Percentiles rank a stretch among this genome's conserved stretches.
phyloP scores from a whole-genome alignment of 2,113 vertebrate genomes.

The Sitta europaea region DNA sequence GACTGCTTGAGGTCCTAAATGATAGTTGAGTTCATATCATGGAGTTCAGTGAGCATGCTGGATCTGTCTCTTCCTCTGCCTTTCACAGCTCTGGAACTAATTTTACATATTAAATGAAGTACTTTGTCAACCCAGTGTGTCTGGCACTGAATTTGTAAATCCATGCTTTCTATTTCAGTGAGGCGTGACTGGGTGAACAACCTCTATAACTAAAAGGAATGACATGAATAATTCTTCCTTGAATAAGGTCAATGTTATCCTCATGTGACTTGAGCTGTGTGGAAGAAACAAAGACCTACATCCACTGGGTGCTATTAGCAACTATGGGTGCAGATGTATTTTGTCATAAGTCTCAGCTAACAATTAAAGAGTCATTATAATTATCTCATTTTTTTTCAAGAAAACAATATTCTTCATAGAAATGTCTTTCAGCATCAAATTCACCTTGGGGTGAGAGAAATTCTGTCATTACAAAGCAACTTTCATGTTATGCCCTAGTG shows the following conservation, averaged over 20 bases:
- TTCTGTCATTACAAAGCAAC: not conserved
- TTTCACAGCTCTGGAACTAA: conserved; percentile 50
- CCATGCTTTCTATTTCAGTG: conserved; percentile 56
- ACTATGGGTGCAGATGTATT: not conserved
- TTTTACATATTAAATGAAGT: conserved; percentile 65
- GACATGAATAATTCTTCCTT: conserved; percentile 66
- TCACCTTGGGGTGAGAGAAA: conserved; percentile 1
- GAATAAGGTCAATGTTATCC: conserved; percentile 62
- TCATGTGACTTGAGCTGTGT: conserved; percentile 34
- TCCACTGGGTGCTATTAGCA: conserved; percentile 3
- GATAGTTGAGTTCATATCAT: not conserved
- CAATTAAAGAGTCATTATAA: not conserved
- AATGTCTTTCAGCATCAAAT: conserved; percentile 6
- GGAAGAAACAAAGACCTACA: conserved; percentile 32
- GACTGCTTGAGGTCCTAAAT: not conserved
- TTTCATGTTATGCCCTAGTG: not conserved
- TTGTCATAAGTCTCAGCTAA: not conserved
- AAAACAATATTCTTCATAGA: not conserved
- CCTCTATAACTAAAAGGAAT: conserved; percentile 53
- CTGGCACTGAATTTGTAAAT: conserved; percentile 61
- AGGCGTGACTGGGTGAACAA: conserved; percentile 45
- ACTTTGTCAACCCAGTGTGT: not conserved
- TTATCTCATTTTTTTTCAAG: conserved; percentile 27
- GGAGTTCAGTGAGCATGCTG: not conserved
- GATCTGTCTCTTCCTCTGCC: conserved; percentile 12